Percentiles rank a stretch among this genome's conserved stretches.
Evolutionary conservation across 2,797 vertebrate species (phyloP).

Genomic region (Peromyscus nudipes): DNA sequence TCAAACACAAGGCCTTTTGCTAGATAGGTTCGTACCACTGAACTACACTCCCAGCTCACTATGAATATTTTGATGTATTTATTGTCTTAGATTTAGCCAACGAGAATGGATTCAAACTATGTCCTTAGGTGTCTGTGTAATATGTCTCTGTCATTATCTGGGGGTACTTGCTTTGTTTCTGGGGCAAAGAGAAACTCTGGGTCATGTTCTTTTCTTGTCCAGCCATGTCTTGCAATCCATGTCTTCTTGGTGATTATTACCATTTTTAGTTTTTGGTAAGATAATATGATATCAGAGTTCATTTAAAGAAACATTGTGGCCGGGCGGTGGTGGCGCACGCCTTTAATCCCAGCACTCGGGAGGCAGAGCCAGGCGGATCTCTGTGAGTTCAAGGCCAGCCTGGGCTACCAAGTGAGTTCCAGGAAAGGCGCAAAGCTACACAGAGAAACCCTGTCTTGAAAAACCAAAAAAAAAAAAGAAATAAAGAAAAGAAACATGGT

Average conservation of each 20-base stretch:
- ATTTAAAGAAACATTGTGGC: neutral
- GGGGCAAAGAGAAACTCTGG: neutral
- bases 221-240: neutral
- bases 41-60: neutral
- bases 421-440: no score
- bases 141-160: conserved; percentile 10
- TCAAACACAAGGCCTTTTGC: neutral
- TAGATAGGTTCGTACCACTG: neutral
- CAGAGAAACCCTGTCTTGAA: no score
- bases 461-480: no score
- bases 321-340: no score
- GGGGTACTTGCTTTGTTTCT: conserved; percentile 26
- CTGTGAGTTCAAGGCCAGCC: no score
- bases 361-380: no score
- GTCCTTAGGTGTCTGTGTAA: neutral
- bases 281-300: neutral
- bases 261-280: neutral
- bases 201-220: neutral
- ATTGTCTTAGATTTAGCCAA: neutral
- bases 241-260: neutral
- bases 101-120: neutral
- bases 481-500: neutral
- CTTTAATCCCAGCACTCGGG: no score
- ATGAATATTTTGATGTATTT: neutral
- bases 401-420: no score